Evolutionary conservation across 2,888 invertebrate genomes (phyloP), one percentile per base, ranked within the genome.

Genomic region (Argynnis bischoffii): DNA sequence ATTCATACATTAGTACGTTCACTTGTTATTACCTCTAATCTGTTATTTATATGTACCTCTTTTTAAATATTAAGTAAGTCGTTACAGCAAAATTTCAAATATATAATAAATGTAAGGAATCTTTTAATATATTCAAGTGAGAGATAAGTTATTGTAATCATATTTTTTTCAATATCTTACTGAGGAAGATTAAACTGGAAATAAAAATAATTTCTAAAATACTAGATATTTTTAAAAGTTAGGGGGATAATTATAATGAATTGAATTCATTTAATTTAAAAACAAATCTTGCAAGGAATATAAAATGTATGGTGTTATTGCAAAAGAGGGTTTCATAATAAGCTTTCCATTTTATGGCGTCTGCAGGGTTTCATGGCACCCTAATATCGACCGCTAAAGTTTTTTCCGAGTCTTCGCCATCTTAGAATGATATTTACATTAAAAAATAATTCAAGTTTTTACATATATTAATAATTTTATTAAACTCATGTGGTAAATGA

Each of bases 271-370:
- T 55, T 55, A 11, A 35, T n/a, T 6, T 11, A 55, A n/a, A 35
- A 55, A 31, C 41, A 16, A 50, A 6, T 18, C 18, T 35, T 41
- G 15, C 14, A 35, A 51, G 14, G 14, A 18, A 6, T 14, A 31
- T 47, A 11, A 55, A 47, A 54, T n/a, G 41, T 26, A 67, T 57
- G 55, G 63, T 63, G 67, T 70, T 74, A 72, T 72, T 69, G 65
- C 72, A 46, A 47, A 47, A 67, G 60, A 70, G 64, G 55, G 59
- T 66, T 72, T 72, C 61, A 71, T 69, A 68, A 63, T 75, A 70
- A 70, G 64, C 65, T 57, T 69, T 69, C 61, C 51, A 67, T 72
- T 74, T 74, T 69, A 73, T 68, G 66, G 68, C 55, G 63, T 54
- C 60, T 67, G 66, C 56, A 55, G 63, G 60, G 46, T 18, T 48